Conservation (phyloP, 1,140 invertebrate genomes). For the Drosophila sulfurigaster region DNA sequence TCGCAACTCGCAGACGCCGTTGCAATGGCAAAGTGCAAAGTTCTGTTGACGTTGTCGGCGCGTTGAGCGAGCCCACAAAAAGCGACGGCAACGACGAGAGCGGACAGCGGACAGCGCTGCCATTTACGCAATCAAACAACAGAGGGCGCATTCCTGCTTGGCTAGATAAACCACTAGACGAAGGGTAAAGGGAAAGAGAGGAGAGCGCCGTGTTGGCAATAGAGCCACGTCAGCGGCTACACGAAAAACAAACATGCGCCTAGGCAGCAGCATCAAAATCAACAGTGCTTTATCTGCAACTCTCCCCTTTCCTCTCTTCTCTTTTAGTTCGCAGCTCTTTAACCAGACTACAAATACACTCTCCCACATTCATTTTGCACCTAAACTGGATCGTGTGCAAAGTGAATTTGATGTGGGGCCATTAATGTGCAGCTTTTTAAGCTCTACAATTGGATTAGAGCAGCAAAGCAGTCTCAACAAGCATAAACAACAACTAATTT, state of each 20-base stretch:
- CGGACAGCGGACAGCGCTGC: constrained; percentile 19
- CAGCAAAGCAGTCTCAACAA: constrained; percentile 32
- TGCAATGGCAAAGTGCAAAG: constrained; percentile 58
- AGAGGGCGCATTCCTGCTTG: constrained; percentile 8
- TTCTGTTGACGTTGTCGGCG: constrained; percentile 31
- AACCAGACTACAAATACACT: constrained; percentile 27
- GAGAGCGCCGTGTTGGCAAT: neutral
- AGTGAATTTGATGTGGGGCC: constrained; percentile 58
- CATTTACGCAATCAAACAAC: constrained; percentile 62
- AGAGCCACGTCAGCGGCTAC: constrained; percentile 40
- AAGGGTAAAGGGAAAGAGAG: neutral
- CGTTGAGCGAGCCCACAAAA: neutral
- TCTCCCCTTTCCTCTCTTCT: constrained; percentile 1
- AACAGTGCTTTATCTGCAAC: constrained; percentile 40
- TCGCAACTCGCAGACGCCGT: constrained; percentile 25
- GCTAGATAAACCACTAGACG: neutral
- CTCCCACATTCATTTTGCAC: neutral
- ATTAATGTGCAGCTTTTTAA: constrained; percentile 72
- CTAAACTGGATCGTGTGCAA: constrained; percentile 33
- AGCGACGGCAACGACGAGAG: constrained; percentile 4
- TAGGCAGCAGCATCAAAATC: constrained; percentile 55
- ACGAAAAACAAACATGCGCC: constrained; percentile 62
- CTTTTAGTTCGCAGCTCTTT: neutral
- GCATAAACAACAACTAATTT: constrained; percentile 25
- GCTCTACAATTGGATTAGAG: constrained; percentile 68